These are phyloP conservation scores for Furnarius figulus DNA, from an alignment of 2,113 vertebrate genomes.

Conservation along the genomic window DNA sequence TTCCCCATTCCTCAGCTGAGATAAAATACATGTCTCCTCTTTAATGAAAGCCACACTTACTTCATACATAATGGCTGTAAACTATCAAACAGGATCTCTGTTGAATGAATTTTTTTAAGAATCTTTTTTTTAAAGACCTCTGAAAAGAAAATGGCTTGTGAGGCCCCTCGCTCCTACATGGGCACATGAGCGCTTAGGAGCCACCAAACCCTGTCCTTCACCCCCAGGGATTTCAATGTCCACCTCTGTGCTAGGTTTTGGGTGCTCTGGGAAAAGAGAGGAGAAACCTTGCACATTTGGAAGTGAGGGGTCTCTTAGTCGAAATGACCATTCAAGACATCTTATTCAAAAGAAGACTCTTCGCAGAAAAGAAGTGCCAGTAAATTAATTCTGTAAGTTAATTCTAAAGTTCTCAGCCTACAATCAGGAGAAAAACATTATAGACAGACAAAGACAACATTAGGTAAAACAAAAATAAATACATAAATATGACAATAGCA, in stretches of 20 bases:
- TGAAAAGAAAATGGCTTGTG: background rate
- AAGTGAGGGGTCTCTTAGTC: background rate
- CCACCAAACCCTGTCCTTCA: background rate
- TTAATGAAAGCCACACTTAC: constrained; percentile 35
- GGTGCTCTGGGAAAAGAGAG: background rate
- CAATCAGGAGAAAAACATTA: background rate
- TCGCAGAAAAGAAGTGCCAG: background rate
- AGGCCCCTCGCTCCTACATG: accelerated
- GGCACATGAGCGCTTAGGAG: background rate
- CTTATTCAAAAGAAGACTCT: background rate
- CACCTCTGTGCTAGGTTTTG: background rate
- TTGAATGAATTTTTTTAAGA: background rate
- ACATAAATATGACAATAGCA: background rate
- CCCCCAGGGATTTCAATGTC: background rate
- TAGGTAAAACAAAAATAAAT: background rate
- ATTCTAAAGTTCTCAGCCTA: background rate
- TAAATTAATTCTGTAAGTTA: background rate
- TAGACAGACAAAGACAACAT: background rate
- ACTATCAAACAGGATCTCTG: background rate
- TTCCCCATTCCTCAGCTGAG: background rate
- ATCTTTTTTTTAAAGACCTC: background rate
- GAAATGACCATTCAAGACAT: background rate
- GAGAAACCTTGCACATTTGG: background rate
- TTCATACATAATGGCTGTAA: background rate
- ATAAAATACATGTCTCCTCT: constrained; percentile 11